Conservation (phyloP, 2,797 vertebrate species). For the Tolypeutes matacus region DNA sequence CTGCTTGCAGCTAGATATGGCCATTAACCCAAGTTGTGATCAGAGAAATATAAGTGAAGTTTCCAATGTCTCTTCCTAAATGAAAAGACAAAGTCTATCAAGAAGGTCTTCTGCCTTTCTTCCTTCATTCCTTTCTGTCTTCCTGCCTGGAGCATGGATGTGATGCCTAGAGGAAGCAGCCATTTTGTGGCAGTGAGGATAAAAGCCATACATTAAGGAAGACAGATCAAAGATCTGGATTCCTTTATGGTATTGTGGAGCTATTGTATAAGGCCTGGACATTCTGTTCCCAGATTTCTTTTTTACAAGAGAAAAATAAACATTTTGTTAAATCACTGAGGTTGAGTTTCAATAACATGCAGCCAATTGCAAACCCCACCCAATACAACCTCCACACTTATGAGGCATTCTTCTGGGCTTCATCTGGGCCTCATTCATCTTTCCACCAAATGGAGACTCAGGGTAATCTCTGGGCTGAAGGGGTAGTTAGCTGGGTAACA, state of each 20-base stretch:
- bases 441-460: background rate
- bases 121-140: background rate
- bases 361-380: background rate
- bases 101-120: background rate
- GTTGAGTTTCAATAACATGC: background rate
- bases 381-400: background rate
- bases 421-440: no score
- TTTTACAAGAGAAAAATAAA: conserved; percentile 23
- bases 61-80: no score
- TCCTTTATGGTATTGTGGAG: background rate
- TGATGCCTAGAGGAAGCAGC: background rate
- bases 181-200: background rate
- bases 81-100: conserved; percentile 2
- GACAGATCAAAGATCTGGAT: background rate
- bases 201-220: background rate
- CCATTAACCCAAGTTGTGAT: no score
- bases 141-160: background rate
- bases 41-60: no score
- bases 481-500: background rate
- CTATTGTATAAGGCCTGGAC: background rate
- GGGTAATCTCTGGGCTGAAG: background rate
- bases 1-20: no score
- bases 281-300: background rate
- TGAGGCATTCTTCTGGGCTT: background rate
- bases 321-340: background rate